A percentile compares a stretch with the other conserved stretches of the same genome.
Evolutionary conservation across 2,888 invertebrate species (phyloP).

Genomic region (Dilophus febrilis): DNA sequence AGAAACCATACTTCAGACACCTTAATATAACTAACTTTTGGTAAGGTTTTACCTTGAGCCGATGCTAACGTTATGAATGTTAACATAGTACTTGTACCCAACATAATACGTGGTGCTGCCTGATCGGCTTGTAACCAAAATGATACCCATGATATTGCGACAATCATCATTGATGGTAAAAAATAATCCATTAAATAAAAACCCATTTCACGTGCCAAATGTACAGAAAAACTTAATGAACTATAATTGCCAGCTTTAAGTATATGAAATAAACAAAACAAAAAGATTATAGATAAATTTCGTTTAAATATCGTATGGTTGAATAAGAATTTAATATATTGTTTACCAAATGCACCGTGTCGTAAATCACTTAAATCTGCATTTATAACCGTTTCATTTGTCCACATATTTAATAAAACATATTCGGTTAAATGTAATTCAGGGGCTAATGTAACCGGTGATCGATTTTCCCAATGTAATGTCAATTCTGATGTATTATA

Average conservation of each 20-base stretch:
- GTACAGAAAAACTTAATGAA: constrained; percentile 59
- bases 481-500: constrained; percentile 60
- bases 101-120: constrained; percentile 61
- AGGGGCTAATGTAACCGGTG: constrained; percentile 56
- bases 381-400: constrained; percentile 50
- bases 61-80: constrained; percentile 77
- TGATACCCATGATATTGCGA: constrained; percentile 75
- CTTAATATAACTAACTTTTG: constrained; percentile 80
- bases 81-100: constrained; percentile 71
- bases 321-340: no score
- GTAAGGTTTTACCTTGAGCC: constrained; percentile 66
- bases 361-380: constrained; percentile 49
- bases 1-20: constrained; percentile 83
- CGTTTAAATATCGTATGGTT: no score
- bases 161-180: constrained; percentile 71
- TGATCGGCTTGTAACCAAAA: constrained; percentile 81
- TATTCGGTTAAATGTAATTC: constrained; percentile 70
- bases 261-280: not conserved
- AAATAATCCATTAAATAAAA: constrained; percentile 81
- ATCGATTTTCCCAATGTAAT: constrained; percentile 56
- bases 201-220: constrained; percentile 63
- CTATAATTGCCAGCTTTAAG: constrained; percentile 64
- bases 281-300: no score
- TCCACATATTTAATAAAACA: constrained; percentile 50
- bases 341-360: constrained; percentile 54